phyloP scores from a whole-genome alignment of 2,113 vertebrate genomes.

The Aegypius monachus region DNA sequence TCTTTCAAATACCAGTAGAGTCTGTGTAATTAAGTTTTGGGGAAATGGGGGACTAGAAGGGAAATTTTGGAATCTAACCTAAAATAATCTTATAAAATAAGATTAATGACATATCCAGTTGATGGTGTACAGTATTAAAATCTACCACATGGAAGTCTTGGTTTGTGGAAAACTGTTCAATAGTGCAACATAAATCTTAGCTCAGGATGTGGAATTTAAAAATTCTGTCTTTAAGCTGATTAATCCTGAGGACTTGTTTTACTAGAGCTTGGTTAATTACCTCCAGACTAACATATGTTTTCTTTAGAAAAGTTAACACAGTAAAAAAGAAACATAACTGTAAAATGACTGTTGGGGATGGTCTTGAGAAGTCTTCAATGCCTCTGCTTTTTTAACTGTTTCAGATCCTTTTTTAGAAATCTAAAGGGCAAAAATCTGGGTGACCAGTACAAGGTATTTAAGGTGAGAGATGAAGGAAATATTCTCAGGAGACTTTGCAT shows the following conservation, averaged over 20 bases:
- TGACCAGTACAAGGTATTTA: not conserved
- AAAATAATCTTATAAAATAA: not conserved
- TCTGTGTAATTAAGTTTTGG: not conserved
- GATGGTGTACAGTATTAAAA: not conserved
- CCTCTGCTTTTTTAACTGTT: not conserved
- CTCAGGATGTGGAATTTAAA: not conserved
- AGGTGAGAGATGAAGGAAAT: not conserved
- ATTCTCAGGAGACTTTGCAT: not conserved
- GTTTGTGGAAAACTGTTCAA: not conserved
- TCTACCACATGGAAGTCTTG: not conserved
- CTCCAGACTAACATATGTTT: not conserved
- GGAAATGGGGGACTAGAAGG: not conserved
- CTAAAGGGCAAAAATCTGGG: not conserved
- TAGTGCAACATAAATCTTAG: not conserved
- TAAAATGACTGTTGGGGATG: not conserved
- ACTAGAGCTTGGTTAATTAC: not conserved
- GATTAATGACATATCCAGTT: not conserved
- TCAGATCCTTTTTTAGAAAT: not conserved
- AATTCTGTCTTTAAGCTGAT: not conserved
- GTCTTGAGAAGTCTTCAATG: not conserved
- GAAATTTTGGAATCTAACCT: not conserved
- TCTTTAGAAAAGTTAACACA: not conserved
- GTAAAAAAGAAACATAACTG: not conserved
- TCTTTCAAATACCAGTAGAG: not conserved
- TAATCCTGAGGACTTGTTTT: not conserved